Evolutionary conservation across 1,140 invertebrate species (phyloP).

Genomic region (Anastatus disparis): DNA sequence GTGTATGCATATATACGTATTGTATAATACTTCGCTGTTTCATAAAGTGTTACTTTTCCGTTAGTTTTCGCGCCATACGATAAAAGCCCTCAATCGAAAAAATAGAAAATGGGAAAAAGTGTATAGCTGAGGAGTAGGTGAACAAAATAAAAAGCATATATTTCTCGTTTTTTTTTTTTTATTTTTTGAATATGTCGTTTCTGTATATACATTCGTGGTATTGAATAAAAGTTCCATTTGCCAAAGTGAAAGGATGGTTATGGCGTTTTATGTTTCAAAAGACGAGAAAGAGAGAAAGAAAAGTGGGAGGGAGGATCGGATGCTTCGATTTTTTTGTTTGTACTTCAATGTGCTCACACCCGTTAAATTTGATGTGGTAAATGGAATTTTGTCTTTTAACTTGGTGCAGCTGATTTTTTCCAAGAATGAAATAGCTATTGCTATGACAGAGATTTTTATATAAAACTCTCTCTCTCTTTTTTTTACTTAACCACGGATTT

Average conservation of each 20-base stretch:
- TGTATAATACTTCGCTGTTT: conserved; percentile 1
- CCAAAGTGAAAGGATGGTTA: conserved; percentile 34
- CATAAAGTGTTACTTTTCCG: conserved; percentile 30
- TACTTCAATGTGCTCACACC: too few species aligned
- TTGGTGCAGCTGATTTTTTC: conserved; percentile 17
- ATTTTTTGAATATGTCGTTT: not conserved
- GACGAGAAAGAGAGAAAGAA: too few species aligned
- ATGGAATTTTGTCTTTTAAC: conserved; percentile 30
- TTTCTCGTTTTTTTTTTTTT: not conserved
- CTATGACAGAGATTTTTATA: conserved; percentile 11
- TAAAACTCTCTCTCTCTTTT: not conserved
- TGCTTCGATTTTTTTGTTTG: conserved; percentile 26
- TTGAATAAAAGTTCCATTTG: conserved; percentile 39
- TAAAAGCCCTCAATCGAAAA: conserved; percentile 41
- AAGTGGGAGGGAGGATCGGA: too few species aligned
- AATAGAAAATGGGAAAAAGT: conserved; percentile 33
- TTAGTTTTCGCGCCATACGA: conserved; percentile 14
- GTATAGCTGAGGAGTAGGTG: not conserved
- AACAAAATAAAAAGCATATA: too few species aligned
- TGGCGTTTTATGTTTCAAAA: conserved; percentile 32
- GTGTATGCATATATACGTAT: not conserved
- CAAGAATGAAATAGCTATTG: not conserved
- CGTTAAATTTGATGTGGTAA: conserved; percentile 19
- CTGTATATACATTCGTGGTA: not conserved
- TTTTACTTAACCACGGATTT: too few species aligned